Base-by-base conservation (phyloP, 2,113 vertebrate genomes). In the Pimephales promelas region DNA sequence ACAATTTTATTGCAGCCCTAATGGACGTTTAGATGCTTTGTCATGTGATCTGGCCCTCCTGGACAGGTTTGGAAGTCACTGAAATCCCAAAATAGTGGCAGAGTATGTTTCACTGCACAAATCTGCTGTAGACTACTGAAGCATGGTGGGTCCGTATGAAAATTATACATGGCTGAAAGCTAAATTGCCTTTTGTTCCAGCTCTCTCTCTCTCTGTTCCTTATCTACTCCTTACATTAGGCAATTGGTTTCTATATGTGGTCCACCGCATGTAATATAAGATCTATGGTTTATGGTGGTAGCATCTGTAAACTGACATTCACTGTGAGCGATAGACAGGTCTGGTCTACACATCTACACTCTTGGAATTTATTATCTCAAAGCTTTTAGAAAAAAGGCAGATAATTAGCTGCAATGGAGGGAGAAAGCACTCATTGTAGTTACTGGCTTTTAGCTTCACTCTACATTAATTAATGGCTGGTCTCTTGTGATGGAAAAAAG, bases 101-200 rank as follows among this genome's bases (percentile, higher is more conserved):
- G 66, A 36, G 57, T 13, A 43, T 47, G 47, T 66, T 72, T 52
- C 73, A 70, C 43, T 34, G 79, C 76, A 77, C 84, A 85, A 75
- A 56, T 82, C 71, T 13, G 34, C 61, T 77, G 54, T 45, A 83
- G 89, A 88, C 88, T 89, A 89, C 83, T 88, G 87, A 91, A 86
- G 92, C 90, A 85, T 92, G 87, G 91, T 90, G 90, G 89, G 87
- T 87, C 91, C 87, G 86, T 90, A 91, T 92, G 90, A 92, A 93
- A 81, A 94, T 93, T 90, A 92, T 89, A 89, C 90, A 84, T 84
- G 83, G 87, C 87, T 90, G 68, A 83, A 62, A 88, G 85, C 89
- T 87, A 90, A 91, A 90, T 87, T 84, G 86, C 85, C 71, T 78
- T 84, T 28, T 86, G 86, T 84, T 89, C 76, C 81, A 40, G 26